Percentiles rank a stretch among this genome's conserved stretches.
Conservation (phyloP, 2,888 invertebrate genomes). For the Coecobrya sp. region DNA sequence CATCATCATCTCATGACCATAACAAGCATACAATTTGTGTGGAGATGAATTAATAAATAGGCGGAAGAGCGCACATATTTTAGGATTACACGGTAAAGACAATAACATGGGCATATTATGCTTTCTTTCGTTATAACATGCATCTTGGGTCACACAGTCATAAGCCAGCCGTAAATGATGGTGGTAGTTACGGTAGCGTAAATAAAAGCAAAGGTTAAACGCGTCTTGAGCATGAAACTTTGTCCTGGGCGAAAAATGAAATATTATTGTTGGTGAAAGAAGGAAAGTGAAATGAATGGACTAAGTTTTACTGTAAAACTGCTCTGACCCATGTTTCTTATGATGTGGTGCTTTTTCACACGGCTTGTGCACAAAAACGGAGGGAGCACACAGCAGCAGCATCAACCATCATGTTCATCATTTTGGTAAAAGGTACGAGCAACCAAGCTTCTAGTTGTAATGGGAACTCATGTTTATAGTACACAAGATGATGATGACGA, state of each 20-base stretch:
- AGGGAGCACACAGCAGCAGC: not conserved
- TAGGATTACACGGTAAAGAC: no score
- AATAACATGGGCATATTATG: no score
- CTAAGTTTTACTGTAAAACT: conserved; percentile 35
- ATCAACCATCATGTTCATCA: not conserved
- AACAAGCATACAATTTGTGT: not conserved
- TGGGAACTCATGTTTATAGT: not conserved
- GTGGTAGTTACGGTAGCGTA: conserved; percentile 22
- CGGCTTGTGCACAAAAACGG: not conserved
- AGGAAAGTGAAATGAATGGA: conserved; percentile 46
- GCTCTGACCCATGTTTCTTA: not conserved
- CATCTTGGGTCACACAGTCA: conserved; percentile 4
- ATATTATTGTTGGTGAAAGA: conserved; percentile 35
- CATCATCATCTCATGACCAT: not conserved
- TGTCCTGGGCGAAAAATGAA: conserved; percentile 42
- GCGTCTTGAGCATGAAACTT: conserved; percentile 39
- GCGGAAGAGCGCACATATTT: no score
- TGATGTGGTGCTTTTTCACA: not conserved
- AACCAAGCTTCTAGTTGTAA: not conserved
- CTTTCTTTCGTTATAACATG: not conserved
- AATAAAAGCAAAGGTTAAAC: conserved; percentile 53
- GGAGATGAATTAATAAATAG: not conserved
- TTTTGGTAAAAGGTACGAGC: not conserved
- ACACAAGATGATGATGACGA: conserved; percentile 5
- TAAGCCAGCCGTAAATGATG: conserved; percentile 7